Percentiles rank a stretch among this genome's conserved stretches.
phyloP scores from a whole-genome alignment of 2,888 invertebrate species.

The Pogonocherus hispidulus region DNA sequence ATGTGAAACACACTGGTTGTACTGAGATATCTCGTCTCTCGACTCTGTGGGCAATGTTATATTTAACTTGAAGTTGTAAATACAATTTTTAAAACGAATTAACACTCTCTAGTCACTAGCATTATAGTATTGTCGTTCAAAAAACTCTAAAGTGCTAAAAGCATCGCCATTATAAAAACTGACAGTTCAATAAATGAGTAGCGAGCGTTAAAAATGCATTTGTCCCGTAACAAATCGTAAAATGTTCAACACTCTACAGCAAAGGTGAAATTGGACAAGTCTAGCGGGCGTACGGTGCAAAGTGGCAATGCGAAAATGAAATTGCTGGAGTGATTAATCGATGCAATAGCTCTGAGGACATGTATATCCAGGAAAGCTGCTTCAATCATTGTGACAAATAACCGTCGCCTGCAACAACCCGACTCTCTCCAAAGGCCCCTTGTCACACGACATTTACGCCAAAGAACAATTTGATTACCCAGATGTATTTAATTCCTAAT shows the following conservation, averaged over 20 bases:
- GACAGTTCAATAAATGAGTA: background rate
- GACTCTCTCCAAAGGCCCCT: constrained; percentile 26
- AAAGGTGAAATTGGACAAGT: constrained; percentile 23
- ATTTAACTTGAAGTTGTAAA: too few relatives aligned
- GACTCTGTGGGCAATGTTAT: too few relatives aligned
- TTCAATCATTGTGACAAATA: constrained; percentile 68
- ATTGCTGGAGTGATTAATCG: constrained; percentile 66
- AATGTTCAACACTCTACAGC: constrained; percentile 10
- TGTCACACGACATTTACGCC: constrained; percentile 36
- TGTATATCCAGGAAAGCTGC: constrained; percentile 66
- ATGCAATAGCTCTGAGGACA: constrained; percentile 66
- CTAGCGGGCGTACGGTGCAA: constrained; percentile 41
- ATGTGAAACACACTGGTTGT: too few relatives aligned
- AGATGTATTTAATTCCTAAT: constrained; percentile 38
- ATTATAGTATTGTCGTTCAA: background rate
- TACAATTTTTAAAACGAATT: background rate
- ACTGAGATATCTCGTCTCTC: too few relatives aligned
- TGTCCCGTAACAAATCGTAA: background rate
- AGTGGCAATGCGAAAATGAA: constrained; percentile 62
- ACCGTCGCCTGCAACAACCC: constrained; percentile 52
- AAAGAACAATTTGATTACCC: constrained; percentile 48
- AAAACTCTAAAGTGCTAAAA: background rate
- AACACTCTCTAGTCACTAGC: background rate
- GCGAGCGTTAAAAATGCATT: background rate
- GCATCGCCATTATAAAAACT: background rate